These are phyloP conservation scores for Parotocinclus haroldoi DNA, from an alignment of 2,797 vertebrate species.

Conservation along the genomic window DNA sequence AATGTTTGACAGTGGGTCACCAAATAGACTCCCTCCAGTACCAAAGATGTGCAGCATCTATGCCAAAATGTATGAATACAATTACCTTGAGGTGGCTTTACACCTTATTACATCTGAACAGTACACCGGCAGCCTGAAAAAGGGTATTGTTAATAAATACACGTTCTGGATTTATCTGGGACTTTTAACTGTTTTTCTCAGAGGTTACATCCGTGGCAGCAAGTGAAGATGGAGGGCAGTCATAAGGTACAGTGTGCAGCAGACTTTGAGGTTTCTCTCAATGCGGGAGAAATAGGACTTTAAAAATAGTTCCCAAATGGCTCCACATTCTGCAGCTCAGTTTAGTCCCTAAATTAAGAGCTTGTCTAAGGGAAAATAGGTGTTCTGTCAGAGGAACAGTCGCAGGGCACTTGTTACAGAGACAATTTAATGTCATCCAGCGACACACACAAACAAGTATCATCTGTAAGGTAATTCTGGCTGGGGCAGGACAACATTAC, in stretches of 20 bases:
- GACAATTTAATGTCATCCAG: conserved; percentile 61
- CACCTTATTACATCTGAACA: too few species aligned
- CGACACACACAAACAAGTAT: conserved; percentile 36
- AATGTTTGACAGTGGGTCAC: too few species aligned
- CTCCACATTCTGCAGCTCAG: conserved; percentile 50
- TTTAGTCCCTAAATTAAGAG: not conserved
- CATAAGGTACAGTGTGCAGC: conserved; percentile 19
- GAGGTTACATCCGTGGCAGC: conserved; percentile 13
- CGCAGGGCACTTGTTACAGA: conserved; percentile 68
- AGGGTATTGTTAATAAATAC: not conserved
- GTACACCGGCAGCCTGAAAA: not conserved
- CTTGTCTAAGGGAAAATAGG: conserved; percentile 59
- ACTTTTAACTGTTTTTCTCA: conserved; percentile 8
- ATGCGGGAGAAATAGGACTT: conserved; percentile 42
- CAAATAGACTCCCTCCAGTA: too few species aligned
- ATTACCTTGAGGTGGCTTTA: too few species aligned
- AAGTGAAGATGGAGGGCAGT: conserved; percentile 39
- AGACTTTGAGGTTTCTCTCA: conserved; percentile 24
- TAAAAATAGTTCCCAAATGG: conserved; percentile 66
- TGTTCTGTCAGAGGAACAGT: conserved; percentile 51
- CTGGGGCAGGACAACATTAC: not conserved
- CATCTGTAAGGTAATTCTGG: conserved; percentile 16
- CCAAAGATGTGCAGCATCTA: too few species aligned
- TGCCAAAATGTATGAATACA: too few species aligned
- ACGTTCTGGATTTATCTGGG: not conserved